phyloP scores from a whole-genome alignment of 1,140 invertebrate species.

The Drosophila miranda region DNA sequence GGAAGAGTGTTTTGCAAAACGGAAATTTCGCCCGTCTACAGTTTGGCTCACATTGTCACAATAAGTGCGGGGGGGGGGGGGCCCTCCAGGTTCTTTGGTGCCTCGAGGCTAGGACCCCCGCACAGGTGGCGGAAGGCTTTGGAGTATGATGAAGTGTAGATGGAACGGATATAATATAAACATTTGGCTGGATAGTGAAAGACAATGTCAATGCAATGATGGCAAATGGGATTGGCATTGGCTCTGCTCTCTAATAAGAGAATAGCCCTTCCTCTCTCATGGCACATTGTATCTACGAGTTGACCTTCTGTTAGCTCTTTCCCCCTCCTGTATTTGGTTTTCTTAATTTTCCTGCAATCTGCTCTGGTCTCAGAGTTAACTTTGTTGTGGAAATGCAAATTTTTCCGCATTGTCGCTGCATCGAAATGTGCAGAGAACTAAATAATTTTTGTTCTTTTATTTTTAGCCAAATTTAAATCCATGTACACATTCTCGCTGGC shows the following conservation, averaged over 20 bases:
- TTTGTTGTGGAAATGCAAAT: slow-evolving; percentile 4
- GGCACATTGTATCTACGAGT: no score
- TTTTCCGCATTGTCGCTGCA: slow-evolving; percentile 28
- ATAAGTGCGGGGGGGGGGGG: slow-evolving; percentile 16
- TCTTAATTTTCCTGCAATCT: no score
- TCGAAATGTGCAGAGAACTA: slow-evolving; percentile 29
- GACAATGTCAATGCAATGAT: slow-evolving; percentile 36
- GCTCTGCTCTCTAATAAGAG: no score
- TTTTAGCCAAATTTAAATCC: slow-evolving; percentile 16
- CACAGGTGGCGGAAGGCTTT: slow-evolving; percentile 54
- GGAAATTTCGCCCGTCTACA: slow-evolving; percentile 35
- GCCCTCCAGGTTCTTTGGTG: slow-evolving; percentile 11
- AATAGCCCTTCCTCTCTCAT: no score
- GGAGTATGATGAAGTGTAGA: slow-evolving; percentile 73
- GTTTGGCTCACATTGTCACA: slow-evolving; percentile 70
- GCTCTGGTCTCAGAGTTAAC: no score
- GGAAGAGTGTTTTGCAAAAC: slow-evolving; percentile 14
- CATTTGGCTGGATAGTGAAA: slow-evolving; percentile 35
- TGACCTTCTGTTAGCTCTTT: no score
- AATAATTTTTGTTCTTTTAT: slow-evolving; percentile 33
- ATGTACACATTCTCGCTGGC: slow-evolving; percentile 46
- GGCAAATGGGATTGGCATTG: slow-evolving; percentile 28
- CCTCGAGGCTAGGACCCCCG: slow-evolving; percentile 1
- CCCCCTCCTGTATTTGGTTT: no score
- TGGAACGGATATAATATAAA: slow-evolving; percentile 46